Base-by-base conservation (phyloP, 2,797 vertebrate genomes). In the Buceros bicornis region DNA sequence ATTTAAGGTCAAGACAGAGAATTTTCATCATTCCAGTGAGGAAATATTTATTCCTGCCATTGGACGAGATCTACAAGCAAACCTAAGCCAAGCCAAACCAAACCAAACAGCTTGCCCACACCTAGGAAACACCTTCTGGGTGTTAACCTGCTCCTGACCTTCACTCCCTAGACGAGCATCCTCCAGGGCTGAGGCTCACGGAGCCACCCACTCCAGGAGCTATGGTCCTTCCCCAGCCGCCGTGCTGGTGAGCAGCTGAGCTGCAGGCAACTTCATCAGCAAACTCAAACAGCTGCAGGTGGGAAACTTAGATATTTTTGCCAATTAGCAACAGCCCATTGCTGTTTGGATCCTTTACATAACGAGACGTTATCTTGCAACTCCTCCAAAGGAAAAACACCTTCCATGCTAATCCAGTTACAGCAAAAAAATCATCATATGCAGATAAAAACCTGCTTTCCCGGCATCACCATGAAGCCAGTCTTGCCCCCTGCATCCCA, bases 201-300 rank as follows among this genome's bases (percentile, higher is more conserved):
- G 1, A 82, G n/a, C 16, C 35, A 22, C 6, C 14, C 2, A 0
- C 18, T 16, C 11, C 26, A 14, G 21, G 12, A 64, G 4, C 17
- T 20, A 8, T 3, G 6, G 3, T 18, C 25, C 78, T 57, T 74
- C 45, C 8, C 21, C 70, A 45, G 29, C 6, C 31, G 37, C 50
- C 9, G 1, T 7, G 2, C 33, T 26, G 11, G 2, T 1, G 3
- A 4, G 22, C 25, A 78, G 19, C 69, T 13, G 7, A 84, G 40
- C 64, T 85, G 47, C 67, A 64, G 7, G 5, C 22, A 78, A 19
- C 13, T 16, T 28, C 47, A 24, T 18, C 69, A 72, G 13, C 37
- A 45, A 93, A 21, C n/a, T 45, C 54, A 56, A 8, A 14, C 14
- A 62, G 4, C 22, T 70, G 28, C 72, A 57, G 48, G 33, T 82